Base-by-base conservation (phyloP, 2,888 invertebrate species). In the Metallyticus violacea region DNA sequence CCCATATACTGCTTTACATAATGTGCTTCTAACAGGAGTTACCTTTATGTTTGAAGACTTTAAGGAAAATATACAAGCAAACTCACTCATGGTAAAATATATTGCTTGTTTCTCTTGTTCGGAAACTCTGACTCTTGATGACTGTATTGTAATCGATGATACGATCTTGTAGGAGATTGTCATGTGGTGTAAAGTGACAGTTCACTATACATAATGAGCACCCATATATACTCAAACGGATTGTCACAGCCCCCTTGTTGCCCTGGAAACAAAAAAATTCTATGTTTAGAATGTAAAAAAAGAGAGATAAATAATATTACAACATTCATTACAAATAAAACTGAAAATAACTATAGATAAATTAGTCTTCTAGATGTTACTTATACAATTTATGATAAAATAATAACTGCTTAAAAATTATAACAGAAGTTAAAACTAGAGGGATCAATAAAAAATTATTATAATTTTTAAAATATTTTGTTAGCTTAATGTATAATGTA, bases 161-260 rank as follows among this genome's bases (percentile, higher is more conserved):
- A 87, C 99, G 94, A 89, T 97, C 97, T n/a, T 95, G 94, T 85
- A 97, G 92, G 89, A 96, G 93, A 89, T 97, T 95, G 90, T 97
- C 97, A 90, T 99, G 98, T 4, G 99, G 97, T 2, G 98, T 96
- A 89, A 99, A 92, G 92, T 99, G 99, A 81, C 96, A 95, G 91
- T 98, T 98, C 7, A 99, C 96, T 86, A 98, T 94, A 90, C 98
- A 97, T 85, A 98, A 91, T 0, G 97, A 98, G 90, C 97, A 96
- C 1, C 98, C 98, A 90, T 97, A 97, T 62, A 98, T 93, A 90
- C 96, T 96, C 90, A 99, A 94, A 87, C 99, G 93, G 85, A 98
- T 93, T 91, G 97, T 97, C 1, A 98, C 97, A 4, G 97, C 98
- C 26, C 99, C 99, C 93, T 99, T 99, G 92, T 98, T 99, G 30